Evolutionary conservation across 2,113 vertebrate genomes (phyloP).

Genomic region (Platysternon megacephalum): DNA sequence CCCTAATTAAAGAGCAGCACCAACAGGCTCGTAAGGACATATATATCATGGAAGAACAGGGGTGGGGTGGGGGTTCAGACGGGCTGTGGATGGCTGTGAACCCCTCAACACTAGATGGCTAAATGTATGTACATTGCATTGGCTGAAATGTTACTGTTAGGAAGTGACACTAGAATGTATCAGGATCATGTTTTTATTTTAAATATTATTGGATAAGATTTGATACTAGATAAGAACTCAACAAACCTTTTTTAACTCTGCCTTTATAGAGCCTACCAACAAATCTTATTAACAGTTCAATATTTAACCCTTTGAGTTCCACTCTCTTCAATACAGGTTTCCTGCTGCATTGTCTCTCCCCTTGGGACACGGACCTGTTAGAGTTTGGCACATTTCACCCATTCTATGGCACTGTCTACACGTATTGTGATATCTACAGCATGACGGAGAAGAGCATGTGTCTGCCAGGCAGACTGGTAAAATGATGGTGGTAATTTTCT

Average conservation of each 20-base stretch:
- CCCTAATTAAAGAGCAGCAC: not conserved
- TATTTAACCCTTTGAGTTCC: not conserved
- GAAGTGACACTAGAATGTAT: not conserved
- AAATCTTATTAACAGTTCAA: not conserved
- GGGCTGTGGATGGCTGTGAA: not conserved
- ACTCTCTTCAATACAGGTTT: not conserved
- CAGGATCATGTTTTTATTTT: not conserved
- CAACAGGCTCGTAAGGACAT: not conserved
- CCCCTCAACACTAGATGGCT: not conserved
- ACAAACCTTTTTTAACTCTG: not conserved
- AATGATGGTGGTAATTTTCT: not conserved
- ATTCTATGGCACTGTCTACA: not conserved
- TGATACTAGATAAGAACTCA: not conserved
- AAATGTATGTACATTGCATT: not conserved
- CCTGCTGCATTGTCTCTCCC: not conserved
- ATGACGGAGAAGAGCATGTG: not conserved
- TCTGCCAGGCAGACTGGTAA: constrained; percentile 18
- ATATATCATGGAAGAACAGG: not conserved
- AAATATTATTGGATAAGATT: not conserved
- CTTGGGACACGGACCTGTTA: not conserved
- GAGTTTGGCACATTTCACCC: not conserved
- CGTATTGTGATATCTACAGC: rapidly evolving
- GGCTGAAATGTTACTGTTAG: not conserved
- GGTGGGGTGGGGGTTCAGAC: not conserved
- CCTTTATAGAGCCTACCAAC: not conserved